Conservation (phyloP, 2,888 invertebrate species). For the Lasioglossum vierecki region DNA sequence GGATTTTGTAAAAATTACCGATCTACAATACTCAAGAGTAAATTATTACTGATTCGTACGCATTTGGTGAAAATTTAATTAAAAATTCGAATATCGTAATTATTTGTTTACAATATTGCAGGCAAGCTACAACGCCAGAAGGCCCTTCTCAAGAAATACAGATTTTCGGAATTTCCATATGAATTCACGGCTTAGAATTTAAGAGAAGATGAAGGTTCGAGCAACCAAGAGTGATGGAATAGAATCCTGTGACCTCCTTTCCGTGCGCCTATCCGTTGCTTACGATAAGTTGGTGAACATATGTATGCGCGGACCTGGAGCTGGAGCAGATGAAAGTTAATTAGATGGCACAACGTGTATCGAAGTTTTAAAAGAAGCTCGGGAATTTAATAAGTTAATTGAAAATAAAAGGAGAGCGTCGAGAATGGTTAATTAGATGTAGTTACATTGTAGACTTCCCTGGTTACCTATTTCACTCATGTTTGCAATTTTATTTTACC, state of each 20-base stretch:
- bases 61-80: too few species aligned
- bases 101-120: background rate
- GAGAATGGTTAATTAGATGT: background rate
- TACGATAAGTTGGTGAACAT: conserved; percentile 23
- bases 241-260: conserved; percentile 28
- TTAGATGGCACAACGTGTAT: background rate
- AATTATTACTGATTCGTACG: too few species aligned
- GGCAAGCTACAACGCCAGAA: background rate
- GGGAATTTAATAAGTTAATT: background rate
- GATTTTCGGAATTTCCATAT: conserved; percentile 35
- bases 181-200: conserved; percentile 38
- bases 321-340: background rate
- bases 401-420: background rate
- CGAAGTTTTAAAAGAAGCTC: background rate
- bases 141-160: conserved; percentile 5
- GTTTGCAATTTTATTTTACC: background rate
- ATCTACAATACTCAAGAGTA: too few species aligned
- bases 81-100: background rate
- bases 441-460: background rate
- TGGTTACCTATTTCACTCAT: background rate
- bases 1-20: too few species aligned
- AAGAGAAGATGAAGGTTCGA: conserved; percentile 28
- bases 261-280: conserved; percentile 19
- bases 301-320: background rate
- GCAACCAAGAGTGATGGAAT: conserved; percentile 31